phyloP scores from a whole-genome alignment of 2,113 vertebrate genomes.

The Rissa tridactyla region DNA sequence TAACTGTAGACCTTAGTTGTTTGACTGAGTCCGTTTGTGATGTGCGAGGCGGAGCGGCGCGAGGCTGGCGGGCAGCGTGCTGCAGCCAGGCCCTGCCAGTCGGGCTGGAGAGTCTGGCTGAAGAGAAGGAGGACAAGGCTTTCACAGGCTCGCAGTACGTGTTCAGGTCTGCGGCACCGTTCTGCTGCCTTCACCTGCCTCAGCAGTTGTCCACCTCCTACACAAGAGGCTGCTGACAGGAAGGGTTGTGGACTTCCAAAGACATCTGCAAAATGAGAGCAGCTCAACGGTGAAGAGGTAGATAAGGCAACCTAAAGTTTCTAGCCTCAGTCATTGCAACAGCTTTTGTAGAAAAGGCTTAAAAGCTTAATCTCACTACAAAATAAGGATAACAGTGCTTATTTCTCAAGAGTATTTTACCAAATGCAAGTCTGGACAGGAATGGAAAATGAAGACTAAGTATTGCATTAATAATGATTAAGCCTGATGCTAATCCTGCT shows the following conservation, averaged over 20 bases:
- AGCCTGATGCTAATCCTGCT: neutral
- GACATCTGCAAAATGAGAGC: neutral
- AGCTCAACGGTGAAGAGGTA: neutral
- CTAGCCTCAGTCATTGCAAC: neutral
- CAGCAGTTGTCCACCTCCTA: neutral
- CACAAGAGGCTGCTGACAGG: neutral
- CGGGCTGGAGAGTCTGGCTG: too few species aligned
- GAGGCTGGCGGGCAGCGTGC: neutral
- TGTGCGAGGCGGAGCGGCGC: fast-evolving
- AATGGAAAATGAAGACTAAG: neutral
- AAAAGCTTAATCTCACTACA: neutral
- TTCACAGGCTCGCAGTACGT: neutral
- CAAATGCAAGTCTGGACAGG: neutral
- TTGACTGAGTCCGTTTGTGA: neutral
- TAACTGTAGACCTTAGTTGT: neutral
- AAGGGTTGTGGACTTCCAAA: neutral
- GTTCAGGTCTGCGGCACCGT: neutral
- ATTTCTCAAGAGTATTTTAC: neutral
- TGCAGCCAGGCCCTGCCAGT: neutral
- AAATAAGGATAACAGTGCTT: neutral
- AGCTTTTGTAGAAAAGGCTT: neutral
- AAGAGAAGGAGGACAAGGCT: neutral
- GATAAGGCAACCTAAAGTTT: neutral
- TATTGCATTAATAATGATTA: constrained; percentile 9
- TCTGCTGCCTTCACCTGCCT: neutral